Conservation (phyloP, 2,113 vertebrate genomes). For the Nothoprocta pentlandii region DNA sequence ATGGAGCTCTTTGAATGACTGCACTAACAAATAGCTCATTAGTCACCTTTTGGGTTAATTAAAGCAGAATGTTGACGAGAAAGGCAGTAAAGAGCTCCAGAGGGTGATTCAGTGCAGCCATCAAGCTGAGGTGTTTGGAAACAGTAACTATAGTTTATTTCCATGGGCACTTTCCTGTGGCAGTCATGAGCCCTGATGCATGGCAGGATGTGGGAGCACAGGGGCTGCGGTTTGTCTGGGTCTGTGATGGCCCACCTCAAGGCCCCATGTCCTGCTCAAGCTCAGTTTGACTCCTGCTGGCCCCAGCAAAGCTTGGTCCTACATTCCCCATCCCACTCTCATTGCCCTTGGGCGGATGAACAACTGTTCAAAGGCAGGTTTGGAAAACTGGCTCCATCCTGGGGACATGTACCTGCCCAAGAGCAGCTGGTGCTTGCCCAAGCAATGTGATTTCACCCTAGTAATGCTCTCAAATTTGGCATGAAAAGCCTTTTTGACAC, state of each 20-base stretch:
- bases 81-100: constrained; percentile 36
- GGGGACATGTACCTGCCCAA: not conserved
- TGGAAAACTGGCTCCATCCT: accelerated
- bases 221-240: not conserved
- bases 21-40: constrained; percentile 50
- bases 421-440: not conserved
- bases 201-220: accelerated
- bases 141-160: not conserved
- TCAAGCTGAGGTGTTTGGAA: not conserved
- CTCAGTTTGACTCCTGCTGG: not conserved
- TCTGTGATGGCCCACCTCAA: not conserved
- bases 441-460: accelerated
- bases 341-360: not conserved
- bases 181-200: not conserved
- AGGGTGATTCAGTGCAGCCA: not conserved
- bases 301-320: not conserved
- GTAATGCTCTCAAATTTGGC: not conserved
- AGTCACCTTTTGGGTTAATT: constrained; percentile 43
- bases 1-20: constrained; percentile 28
- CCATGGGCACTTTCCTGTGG: not conserved
- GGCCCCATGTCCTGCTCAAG: not conserved
- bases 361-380: not conserved
- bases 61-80: not conserved
- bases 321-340: accelerated
- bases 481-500: not conserved